A percentile compares a stretch with the other conserved stretches of the same genome.
phyloP scores from a whole-genome alignment of 2,888 invertebrate genomes.

The Monoplex corrugatus region DNA sequence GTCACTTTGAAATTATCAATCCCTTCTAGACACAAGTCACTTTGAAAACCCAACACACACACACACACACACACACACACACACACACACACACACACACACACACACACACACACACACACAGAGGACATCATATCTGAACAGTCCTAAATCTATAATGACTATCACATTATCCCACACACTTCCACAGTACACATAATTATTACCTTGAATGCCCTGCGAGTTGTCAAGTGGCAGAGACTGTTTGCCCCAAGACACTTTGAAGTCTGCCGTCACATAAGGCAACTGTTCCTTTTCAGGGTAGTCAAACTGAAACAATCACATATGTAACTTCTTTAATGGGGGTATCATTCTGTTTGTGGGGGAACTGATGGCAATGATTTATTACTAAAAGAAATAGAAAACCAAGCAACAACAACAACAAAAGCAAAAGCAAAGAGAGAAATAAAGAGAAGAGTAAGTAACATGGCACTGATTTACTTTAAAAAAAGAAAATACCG shows the following conservation, averaged over 20 bases:
- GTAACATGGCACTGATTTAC: too few species aligned
- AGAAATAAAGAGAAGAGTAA: neutral
- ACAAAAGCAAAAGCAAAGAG: neutral
- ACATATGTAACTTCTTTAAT: too few species aligned
- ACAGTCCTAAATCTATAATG: too few species aligned
- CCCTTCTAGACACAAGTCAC: too few species aligned
- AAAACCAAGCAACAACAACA: neutral
- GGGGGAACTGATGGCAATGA: too few species aligned
- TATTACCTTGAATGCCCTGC: slow-evolving; percentile 92
- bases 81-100: neutral
- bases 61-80: neutral
- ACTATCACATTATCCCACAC: too few species aligned
- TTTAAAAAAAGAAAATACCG: neutral
- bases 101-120: neutral
- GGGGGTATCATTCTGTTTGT: too few species aligned
- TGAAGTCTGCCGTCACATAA: slow-evolving; percentile 74
- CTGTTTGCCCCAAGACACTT: slow-evolving; percentile 73
- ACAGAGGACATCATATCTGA: too few species aligned
- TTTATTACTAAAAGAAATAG: neutral
- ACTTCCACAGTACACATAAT: neutral
- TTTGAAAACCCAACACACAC: neutral
- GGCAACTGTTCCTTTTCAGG: slow-evolving; percentile 65
- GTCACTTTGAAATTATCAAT: too few species aligned
- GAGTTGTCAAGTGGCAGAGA: slow-evolving; percentile 98
- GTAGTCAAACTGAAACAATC: slow-evolving; percentile 65